Conservation (phyloP, 1,140 invertebrate genomes). For the Drosophila trapezifrons region DNA sequence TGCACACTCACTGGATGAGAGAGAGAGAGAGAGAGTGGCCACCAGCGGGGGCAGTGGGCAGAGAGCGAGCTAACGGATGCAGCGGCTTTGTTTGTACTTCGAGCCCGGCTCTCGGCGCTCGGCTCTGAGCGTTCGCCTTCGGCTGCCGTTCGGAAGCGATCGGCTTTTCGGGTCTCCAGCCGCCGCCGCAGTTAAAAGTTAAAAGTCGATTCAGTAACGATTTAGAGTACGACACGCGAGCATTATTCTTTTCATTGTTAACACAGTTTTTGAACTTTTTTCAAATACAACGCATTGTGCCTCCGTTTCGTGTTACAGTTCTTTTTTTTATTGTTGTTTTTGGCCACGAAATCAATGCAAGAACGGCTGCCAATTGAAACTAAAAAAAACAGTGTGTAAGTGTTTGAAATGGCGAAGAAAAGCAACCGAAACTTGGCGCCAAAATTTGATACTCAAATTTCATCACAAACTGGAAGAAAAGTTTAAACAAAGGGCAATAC, state of each 20-base stretch:
- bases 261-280: conserved; percentile 8
- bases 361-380: background rate
- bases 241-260: conserved; percentile 19
- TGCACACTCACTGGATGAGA: conserved; percentile 5
- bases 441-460: conserved; percentile 2
- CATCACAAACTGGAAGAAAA: background rate
- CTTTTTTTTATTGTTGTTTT: conserved; percentile 18
- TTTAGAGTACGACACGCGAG: conserved; percentile 47
- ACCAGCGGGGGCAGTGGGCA: background rate
- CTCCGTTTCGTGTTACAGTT: background rate
- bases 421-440: background rate
- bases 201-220: conserved; percentile 74
- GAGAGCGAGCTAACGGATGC: conserved; percentile 5
- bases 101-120: conserved; percentile 1
- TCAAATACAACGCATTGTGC: background rate
- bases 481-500: background rate
- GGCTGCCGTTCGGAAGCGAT: background rate
- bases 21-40: too few relatives aligned
- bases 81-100: background rate
- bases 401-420: background rate
- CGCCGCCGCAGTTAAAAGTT: conserved; percentile 53
- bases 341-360: background rate
- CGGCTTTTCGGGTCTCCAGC: conserved; percentile 3
- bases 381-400: conserved; percentile 10
- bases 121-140: background rate